Percentiles rank a stretch among this genome's conserved stretches.
Conservation (phyloP, 2,888 invertebrate genomes). For the Eumerus sabulonum region DNA sequence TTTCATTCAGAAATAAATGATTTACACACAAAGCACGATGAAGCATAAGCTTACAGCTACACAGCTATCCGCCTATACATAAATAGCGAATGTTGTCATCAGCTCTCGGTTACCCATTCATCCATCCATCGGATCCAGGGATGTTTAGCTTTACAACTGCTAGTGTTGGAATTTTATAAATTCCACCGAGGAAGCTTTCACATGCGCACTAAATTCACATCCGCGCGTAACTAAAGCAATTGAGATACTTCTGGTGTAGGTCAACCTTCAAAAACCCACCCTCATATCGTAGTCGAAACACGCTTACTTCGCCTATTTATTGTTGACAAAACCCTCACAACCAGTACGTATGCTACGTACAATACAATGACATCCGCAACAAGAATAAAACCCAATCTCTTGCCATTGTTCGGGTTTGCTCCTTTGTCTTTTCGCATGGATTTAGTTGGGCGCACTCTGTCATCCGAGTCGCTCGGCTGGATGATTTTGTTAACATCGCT, state of each 20-base stretch:
- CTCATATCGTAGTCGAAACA: conserved; percentile 52
- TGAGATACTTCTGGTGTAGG: conserved; percentile 64
- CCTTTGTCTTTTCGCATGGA: conserved; percentile 31
- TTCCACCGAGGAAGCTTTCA: conserved; percentile 56
- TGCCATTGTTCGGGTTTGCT: conserved; percentile 43
- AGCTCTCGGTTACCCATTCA: conserved; percentile 61
- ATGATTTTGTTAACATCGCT: conserved; percentile 40
- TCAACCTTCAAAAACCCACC: conserved; percentile 60
- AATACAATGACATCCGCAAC: neutral
- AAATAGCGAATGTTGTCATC: conserved; percentile 32
- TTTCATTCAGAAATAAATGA: conserved; percentile 69
- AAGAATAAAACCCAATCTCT: conserved; percentile 55
- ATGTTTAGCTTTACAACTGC: conserved; percentile 58
- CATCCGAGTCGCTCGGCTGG: conserved; percentile 52
- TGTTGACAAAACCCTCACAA: conserved; percentile 12
- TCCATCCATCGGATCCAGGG: conserved; percentile 65
- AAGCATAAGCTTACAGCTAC: conserved; percentile 10
- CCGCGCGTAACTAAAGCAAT: conserved; percentile 49
- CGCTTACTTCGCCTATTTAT: conserved; percentile 30
- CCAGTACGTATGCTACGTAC: too few relatives aligned
- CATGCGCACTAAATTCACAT: conserved; percentile 57
- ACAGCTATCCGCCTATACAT: conserved; percentile 19
- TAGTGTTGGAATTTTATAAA: conserved; percentile 45
- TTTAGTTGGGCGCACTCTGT: conserved; percentile 54
- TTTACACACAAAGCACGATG: conserved; percentile 66